Evolutionary conservation across 2,888 invertebrate genomes (phyloP).

Genomic region (Drosophila siamana): DNA sequence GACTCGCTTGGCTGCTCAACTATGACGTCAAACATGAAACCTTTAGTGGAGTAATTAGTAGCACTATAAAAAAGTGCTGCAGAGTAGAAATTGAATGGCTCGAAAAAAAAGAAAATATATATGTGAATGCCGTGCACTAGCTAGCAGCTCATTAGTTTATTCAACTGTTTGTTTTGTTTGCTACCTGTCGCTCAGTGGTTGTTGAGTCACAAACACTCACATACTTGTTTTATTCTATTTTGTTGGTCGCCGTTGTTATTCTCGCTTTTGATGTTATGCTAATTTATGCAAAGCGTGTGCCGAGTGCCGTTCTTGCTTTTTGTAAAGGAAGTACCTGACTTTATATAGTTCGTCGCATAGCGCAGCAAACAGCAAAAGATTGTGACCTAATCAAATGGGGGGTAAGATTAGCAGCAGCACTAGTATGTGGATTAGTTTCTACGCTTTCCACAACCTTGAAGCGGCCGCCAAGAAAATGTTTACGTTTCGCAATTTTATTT

Average conservation of each 20-base stretch:
- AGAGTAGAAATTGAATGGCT: neutral
- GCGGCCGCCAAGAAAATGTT: conserved; percentile 28
- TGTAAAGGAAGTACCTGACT: conserved; percentile 58
- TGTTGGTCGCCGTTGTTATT: conserved; percentile 47
- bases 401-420: conserved; percentile 1
- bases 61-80: neutral
- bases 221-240: conserved; percentile 5
- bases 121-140: conserved; percentile 20
- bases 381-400: conserved; percentile 61
- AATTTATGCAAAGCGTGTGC: conserved; percentile 74
- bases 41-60: conserved; percentile 53
- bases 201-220: conserved; percentile 35
- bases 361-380: conserved; percentile 21
- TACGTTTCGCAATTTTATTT: conserved; percentile 23
- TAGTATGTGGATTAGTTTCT: conserved; percentile 6
- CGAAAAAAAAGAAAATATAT: neutral
- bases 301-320: conserved; percentile 56
- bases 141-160: conserved; percentile 66
- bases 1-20: conserved; percentile 64
- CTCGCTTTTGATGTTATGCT: conserved; percentile 63
- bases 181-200: conserved; percentile 49
- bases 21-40: conserved; percentile 34
- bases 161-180: conserved; percentile 56
- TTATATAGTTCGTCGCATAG: neutral
- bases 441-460: conserved; percentile 49